Conservation (phyloP, 2,113 vertebrate genomes). For the Artemisiospiza belli region DNA sequence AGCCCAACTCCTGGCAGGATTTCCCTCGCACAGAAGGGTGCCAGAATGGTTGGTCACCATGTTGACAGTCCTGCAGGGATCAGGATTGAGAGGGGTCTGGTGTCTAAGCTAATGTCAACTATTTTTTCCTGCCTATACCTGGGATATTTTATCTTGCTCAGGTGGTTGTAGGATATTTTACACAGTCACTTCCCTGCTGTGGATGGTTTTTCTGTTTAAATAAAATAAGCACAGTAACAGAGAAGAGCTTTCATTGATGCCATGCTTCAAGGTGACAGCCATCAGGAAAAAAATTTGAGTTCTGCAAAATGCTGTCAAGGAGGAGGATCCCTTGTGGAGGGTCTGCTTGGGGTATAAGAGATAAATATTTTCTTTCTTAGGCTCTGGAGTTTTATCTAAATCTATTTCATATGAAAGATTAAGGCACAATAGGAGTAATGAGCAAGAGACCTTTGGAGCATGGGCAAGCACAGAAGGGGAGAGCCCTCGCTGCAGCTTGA, state of each 20-base stretch:
- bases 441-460: accelerated
- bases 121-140: neutral
- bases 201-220: neutral
- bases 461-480: accelerated
- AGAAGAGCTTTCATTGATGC: neutral
- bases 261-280: neutral
- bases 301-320: neutral
- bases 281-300: neutral
- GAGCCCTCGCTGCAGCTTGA: neutral
- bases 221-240: neutral
- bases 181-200: neutral
- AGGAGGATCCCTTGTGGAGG: neutral
- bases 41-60: constrained; percentile 5
- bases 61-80: neutral
- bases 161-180: neutral
- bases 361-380: neutral
- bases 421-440: neutral
- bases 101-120: neutral
- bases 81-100: neutral
- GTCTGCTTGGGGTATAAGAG: neutral
- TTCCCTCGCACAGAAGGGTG: neutral
- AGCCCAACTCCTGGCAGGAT: constrained; percentile 4
- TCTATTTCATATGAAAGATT: neutral
- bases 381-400: neutral
- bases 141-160: neutral